Evolutionary conservation across 1,140 invertebrate genomes (phyloP).

Genomic region (Drosophila bipectinata): DNA sequence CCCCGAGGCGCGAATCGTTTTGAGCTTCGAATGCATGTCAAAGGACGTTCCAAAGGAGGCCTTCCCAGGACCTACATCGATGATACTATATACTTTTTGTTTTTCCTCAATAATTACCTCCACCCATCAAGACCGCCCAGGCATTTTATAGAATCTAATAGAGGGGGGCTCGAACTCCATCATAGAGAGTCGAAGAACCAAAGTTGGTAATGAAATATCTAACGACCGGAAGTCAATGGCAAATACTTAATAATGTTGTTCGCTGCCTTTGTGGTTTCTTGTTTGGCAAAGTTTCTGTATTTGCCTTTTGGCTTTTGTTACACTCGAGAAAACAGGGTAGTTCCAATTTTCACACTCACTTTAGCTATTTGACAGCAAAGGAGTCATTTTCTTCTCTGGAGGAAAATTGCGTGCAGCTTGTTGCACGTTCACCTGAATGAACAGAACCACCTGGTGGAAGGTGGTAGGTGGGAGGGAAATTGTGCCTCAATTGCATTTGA

Average conservation of each 20-base stretch:
- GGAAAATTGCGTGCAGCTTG: conserved; percentile 51
- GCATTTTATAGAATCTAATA: conserved; percentile 63
- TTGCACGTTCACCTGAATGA: conserved; percentile 28
- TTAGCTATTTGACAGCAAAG: background rate
- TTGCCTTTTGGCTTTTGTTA: conserved; percentile 41
- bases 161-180: conserved; percentile 7
- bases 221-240: conserved; percentile 81
- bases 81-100: conserved; percentile 29
- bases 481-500: conserved; percentile 44
- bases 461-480: conserved; percentile 1
- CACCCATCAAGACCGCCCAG: conserved; percentile 27
- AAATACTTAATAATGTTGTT: conserved; percentile 82
- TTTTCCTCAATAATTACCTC: conserved; percentile 31
- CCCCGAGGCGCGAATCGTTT: conserved; percentile 48
- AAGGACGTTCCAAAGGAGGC: conserved; percentile 51
- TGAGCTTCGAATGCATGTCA: conserved; percentile 47
- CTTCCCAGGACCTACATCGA: conserved; percentile 19
- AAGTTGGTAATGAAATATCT: conserved; percentile 82
- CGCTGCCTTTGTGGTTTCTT: conserved; percentile 60
- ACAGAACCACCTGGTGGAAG: background rate
- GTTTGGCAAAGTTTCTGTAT: conserved; percentile 15
- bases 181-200: conserved; percentile 22
- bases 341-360: background rate
- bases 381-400: conserved; percentile 34
- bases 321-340: conserved; percentile 1